Base-by-base conservation (phyloP, 2,888 invertebrate genomes). In the Dicycla oo region DNA sequence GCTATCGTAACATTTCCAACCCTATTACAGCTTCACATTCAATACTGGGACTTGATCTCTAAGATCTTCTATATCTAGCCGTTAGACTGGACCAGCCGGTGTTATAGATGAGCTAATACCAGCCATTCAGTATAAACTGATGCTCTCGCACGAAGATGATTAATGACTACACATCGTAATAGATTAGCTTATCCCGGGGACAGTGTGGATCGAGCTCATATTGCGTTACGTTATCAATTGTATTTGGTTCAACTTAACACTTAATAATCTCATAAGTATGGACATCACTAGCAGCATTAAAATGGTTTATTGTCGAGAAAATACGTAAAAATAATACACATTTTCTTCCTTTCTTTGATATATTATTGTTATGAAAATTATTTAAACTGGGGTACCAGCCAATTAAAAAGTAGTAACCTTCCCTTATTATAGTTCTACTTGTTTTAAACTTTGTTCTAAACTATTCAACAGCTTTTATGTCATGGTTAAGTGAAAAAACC, bases 111-210 rank as follows among this genome's bases (percentile, higher is more conserved):
- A 56, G 51, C 23, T 63, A 53, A 69, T 66, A 75, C 57, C 53
- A 67, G 54, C 34, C 11, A 64, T 82, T 69, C 69, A 69, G 49
- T 76, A 70, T 73, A 63, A 67, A 75, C 75, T 75, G 73, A 82
- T 72, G 66, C 43, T 61, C 45, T 61, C 34, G 38, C 58, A 72
- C 40, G 47, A 75, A 74, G 45, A 82, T 83, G 85, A 83, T 82
- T 83, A 83, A 83, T 85, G 80, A 74, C 82, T 67, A 65, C 45
- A 65, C 75, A 73, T 77, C 57, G 68, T 73, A 57, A 83, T 69
- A 71, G 80, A 76, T 83, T 71, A 60, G 71, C 49, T 79, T 69
- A 79, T 76, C 34, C 47, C 11, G 3, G 26, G 34, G 58, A 69
- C 72, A 71, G 45, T 58, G 45, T 63, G 56, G 23, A 69, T 49